Conservation (phyloP, 2,888 invertebrate species). For the Chelonus formosanus region DNA sequence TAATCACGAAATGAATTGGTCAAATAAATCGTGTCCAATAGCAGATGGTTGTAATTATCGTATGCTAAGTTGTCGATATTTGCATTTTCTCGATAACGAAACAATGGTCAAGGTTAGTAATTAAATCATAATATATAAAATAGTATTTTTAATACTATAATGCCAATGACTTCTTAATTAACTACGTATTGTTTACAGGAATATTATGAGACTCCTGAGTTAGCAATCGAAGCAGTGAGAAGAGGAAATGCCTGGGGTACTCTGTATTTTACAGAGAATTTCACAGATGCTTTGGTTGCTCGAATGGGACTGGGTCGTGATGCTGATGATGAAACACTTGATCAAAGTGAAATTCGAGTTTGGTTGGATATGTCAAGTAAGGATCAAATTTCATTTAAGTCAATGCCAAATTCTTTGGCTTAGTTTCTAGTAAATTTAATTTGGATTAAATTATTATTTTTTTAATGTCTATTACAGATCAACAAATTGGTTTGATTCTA, state of each 20-base stretch:
- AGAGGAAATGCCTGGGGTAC: slow-evolving; percentile 89
- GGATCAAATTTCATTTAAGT: not conserved
- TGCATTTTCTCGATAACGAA: slow-evolving; percentile 76
- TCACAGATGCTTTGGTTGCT: slow-evolving; percentile 85
- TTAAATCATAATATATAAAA: too few species aligned
- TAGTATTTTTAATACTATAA: not conserved
- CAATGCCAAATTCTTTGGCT: not conserved
- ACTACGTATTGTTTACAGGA: slow-evolving; percentile 52
- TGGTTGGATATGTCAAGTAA: slow-evolving; percentile 91
- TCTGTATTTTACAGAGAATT: slow-evolving; percentile 87
- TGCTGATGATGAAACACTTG: slow-evolving; percentile 85
- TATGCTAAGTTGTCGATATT: slow-evolving; percentile 81
- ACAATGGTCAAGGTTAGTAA: slow-evolving; percentile 72
- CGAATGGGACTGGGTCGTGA: slow-evolving; percentile 82
- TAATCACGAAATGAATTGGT: slow-evolving; percentile 72
- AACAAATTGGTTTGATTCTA: slow-evolving; percentile 91
- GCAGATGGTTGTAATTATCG: slow-evolving; percentile 75
- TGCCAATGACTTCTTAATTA: not conserved
- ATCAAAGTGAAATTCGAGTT: slow-evolving; percentile 86
- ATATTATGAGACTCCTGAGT: slow-evolving; percentile 73
- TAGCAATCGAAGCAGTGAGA: slow-evolving; percentile 78
- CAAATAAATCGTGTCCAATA: slow-evolving; percentile 66
- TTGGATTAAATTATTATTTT: not conserved
- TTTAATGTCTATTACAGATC: slow-evolving; percentile 69
- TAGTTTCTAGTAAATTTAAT: too few species aligned